Base-by-base conservation (phyloP, 2,113 vertebrate species). In the Cinclus mexicanus region DNA sequence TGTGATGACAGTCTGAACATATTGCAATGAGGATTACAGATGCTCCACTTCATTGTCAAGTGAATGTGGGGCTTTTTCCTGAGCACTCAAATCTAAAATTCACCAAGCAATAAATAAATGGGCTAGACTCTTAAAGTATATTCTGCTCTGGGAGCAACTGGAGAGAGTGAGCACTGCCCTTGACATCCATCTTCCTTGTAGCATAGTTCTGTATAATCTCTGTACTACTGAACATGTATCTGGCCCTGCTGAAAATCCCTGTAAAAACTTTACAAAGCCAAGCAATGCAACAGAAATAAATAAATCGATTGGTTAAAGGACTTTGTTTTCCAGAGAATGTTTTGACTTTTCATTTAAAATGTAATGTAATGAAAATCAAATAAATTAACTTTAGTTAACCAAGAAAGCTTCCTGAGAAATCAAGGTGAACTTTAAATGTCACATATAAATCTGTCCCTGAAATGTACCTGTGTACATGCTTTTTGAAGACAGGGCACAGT, bases 1-100 rank as follows among this genome's bases (percentile, higher is more conserved):
- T 72, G 91, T 55, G 86, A 79, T 90, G 47, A 94, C 87, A 82
- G 75, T 64, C 59, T 50, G 68, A 90, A 80, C 64, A 64, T 35
- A 63, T 42, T 93, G 81, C 29, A 90, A 21, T 2, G 52, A 12
- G 74, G 29, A 50, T 80, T 94, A 74, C 55, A 91, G 83, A 93
- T 70, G 60, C 53, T 92, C 75, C 83, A 35, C 46, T 74, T 81
- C 61, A 33, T 53, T 84, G 84, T 80, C 47, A 68, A 42, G 35
- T 64, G 41, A 49, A 71, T 22, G 46, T 22, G 23, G 68, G 50
- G 14, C 46, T 75, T 82, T 39, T 55, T 35, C 35, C 57, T 35
- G 35, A 79, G 16, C 44, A 37, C 23, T 83, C 11, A 46, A 60
- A 87, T 53, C 64, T 75, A 59, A 83, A 71, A 60, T 71, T 60